phyloP scores from a whole-genome alignment of 2,113 vertebrate species.

The Ceyx cyanopectus region DNA sequence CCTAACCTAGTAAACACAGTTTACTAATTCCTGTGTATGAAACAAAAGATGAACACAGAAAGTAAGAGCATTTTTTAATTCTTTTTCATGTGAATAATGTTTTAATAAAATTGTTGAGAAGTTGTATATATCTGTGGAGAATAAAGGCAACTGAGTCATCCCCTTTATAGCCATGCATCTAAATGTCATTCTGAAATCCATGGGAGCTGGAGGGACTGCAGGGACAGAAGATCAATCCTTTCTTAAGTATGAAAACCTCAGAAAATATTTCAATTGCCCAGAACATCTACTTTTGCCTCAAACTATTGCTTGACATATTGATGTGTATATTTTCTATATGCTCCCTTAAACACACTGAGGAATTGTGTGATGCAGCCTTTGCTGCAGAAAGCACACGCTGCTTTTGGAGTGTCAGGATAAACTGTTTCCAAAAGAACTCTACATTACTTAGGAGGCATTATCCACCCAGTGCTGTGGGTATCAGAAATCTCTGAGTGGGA shows the following conservation, averaged over 20 bases:
- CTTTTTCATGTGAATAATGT: background rate
- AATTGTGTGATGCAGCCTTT: background rate
- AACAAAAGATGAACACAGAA: background rate
- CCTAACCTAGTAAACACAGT: background rate
- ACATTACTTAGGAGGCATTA: background rate
- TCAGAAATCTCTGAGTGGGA: background rate
- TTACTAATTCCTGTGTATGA: background rate
- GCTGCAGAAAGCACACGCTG: background rate
- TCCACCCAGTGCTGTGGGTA: background rate
- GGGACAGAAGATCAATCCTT: background rate
- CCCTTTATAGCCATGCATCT: background rate
- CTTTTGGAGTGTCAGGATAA: background rate
- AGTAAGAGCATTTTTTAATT: background rate
- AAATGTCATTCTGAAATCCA: background rate
- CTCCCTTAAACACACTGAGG: background rate
- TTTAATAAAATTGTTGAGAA: background rate
- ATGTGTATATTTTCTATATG: background rate
- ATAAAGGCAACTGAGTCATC: background rate
- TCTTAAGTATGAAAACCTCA: slow-evolving; percentile 10
- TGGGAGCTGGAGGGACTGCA: background rate
- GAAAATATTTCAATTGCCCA: background rate
- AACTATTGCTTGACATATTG: background rate
- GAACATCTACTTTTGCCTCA: slow-evolving; percentile 14
- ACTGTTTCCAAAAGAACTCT: background rate
- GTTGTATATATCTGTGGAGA: background rate